Conservation (phyloP, 2,888 invertebrate species). For the Cataglyphis altisquamis region DNA sequence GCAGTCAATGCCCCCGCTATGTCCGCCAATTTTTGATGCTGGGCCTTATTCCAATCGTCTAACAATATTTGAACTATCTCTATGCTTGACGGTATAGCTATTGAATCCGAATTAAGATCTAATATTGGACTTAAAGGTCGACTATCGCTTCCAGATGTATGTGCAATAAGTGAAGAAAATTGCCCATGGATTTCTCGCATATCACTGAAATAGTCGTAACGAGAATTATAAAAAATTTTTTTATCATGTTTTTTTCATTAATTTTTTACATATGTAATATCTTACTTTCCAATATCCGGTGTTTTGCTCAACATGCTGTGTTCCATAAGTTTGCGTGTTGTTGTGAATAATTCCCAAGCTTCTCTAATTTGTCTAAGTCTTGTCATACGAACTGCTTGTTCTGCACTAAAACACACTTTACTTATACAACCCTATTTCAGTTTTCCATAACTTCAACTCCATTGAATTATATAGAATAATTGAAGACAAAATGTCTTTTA, state of each 20-base stretch:
- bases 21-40: slow-evolving; percentile 78
- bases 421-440: slow-evolving; percentile 45
- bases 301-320: slow-evolving; percentile 72
- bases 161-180: slow-evolving; percentile 66
- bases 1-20: slow-evolving; percentile 76
- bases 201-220: slow-evolving; percentile 64
- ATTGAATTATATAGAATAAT: background rate
- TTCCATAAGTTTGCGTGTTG: slow-evolving; percentile 72
- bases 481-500: background rate
- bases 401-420: slow-evolving; percentile 75
- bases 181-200: slow-evolving; percentile 74
- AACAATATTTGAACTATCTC: slow-evolving; percentile 79
- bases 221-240: background rate
- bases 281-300: slow-evolving; percentile 63
- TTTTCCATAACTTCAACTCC: background rate
- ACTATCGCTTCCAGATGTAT: slow-evolving; percentile 65
- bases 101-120: slow-evolving; percentile 70
- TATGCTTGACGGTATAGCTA: slow-evolving; percentile 71
- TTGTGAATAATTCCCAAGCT: slow-evolving; percentile 79
- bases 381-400: slow-evolving; percentile 79
- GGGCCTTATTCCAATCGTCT: slow-evolving; percentile 79
- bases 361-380: slow-evolving; percentile 79
- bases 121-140: slow-evolving; percentile 71
- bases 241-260: background rate
- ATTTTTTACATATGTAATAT: background rate